Percentiles rank a stretch among this genome's conserved stretches.
Evolutionary conservation across 2,888 invertebrate species (phyloP).

Genomic region (Dasypogon diadema): DNA sequence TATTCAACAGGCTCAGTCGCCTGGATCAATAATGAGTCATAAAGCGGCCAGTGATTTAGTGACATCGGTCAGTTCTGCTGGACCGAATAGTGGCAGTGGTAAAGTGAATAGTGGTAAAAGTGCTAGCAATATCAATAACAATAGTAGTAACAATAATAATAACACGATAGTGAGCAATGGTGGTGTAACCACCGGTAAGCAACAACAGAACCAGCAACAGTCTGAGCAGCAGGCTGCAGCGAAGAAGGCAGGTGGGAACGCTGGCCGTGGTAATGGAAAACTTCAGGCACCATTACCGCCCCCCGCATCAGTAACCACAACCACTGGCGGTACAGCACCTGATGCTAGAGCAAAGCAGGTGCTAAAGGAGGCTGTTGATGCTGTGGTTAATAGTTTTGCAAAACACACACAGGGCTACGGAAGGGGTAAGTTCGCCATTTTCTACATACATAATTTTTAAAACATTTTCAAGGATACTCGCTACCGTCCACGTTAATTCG

Average conservation of each 20-base stretch:
- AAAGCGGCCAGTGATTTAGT: constrained; percentile 60
- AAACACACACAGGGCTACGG: constrained; percentile 80
- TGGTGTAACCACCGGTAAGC: constrained; percentile 10
- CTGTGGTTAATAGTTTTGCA: constrained; percentile 80
- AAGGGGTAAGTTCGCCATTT: constrained; percentile 74
- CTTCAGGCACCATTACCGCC: constrained; percentile 59
- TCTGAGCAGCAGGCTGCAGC: constrained; percentile 48
- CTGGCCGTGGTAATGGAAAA: constrained; percentile 58
- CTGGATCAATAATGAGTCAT: constrained; percentile 56
- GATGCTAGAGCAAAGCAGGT: constrained; percentile 73
- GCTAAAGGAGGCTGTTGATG: constrained; percentile 79
- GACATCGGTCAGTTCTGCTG: constrained; percentile 56
- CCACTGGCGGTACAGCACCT: constrained; percentile 63
- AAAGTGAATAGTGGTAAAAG: constrained; percentile 44
- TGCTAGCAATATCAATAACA: constrained; percentile 24
- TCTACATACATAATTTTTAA: background rate
- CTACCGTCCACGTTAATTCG: background rate
- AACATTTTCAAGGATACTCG: background rate
- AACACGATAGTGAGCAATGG: constrained; percentile 25
- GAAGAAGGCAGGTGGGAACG: constrained; percentile 45
- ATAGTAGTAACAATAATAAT: constrained; percentile 33
- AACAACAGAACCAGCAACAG: constrained; percentile 53
- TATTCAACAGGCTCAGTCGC: constrained; percentile 53
- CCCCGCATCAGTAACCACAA: constrained; percentile 57
- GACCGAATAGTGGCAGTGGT: constrained; percentile 42